Evolutionary conservation across 1,140 invertebrate species (phyloP), one percentile per base, ranked within the genome.

Genomic region (Palaemon carinicauda): DNA sequence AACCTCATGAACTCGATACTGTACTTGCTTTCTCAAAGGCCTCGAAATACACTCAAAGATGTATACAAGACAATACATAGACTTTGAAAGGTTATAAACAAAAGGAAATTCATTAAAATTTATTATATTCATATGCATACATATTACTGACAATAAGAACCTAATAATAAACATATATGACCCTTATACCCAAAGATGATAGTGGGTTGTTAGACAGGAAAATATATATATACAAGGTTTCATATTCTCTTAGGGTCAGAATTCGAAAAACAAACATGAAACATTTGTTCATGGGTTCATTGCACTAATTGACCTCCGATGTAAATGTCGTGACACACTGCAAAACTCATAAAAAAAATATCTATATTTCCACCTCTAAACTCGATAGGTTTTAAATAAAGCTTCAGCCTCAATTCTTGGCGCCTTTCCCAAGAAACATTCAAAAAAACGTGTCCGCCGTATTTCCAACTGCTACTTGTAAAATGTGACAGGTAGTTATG

Each of bases 91-190:
- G 41, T 41, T 41, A 41, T 41, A 41, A 52, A 85, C 50, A 84
- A 17, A 31, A 17, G 17, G 1, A 73, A 41, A 71, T 79, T 86
- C 60, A 86, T 86, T 80, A 86, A 73, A 86, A 86, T 86, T 86
- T 86, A 86, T 86, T 86, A 60, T 82, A 80, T 86, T 80, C 73
- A 86, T 86, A 86, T 86, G 83, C 83, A 86, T 86, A 86, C 83
- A 86, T 86, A 86, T 83, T 79, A 79, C 56, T 82, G 65, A 82
- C 60, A 82, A 82, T 74, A 86, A 86, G 69, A 86, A 86, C 69
- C 41, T 80, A 54, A 71, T 41, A 79, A 60, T 86, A 71, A 86
- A 79, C 60, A 86, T 86, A 80, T 79, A 86, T 80, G 83, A 86
- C 83, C 83, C 83, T 86, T 80, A 71, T 79, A 86, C 75, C 83